Percentiles rank a stretch among this genome's conserved stretches.
Conservation (phyloP, 2,113 vertebrate species). For the Plestiodon gilberti region DNA sequence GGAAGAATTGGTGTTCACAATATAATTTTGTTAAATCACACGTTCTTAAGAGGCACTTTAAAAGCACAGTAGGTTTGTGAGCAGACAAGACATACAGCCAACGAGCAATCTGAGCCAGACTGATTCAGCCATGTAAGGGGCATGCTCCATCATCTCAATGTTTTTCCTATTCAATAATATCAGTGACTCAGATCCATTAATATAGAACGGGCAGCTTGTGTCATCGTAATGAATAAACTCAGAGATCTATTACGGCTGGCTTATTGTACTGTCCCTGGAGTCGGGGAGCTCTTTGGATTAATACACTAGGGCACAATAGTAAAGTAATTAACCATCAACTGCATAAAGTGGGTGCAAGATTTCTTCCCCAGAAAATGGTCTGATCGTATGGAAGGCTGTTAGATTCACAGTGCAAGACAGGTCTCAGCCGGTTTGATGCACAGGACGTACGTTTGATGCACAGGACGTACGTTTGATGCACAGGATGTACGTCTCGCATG, state of each 20-base stretch:
- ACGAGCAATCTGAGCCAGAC: not conserved
- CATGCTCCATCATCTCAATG: conserved; percentile 9
- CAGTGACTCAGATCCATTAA: conserved; percentile 26
- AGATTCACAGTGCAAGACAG: no score
- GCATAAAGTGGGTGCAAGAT: rapidly evolving
- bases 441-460: not conserved
- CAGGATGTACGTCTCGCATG: no score
- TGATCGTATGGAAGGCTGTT: not conserved
- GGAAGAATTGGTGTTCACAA: not conserved
- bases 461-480: no score
- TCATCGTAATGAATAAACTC: not conserved
- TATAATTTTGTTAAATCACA: not conserved
- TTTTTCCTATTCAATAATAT: conserved; percentile 50
- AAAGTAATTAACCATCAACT: not conserved
- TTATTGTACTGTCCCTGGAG: not conserved
- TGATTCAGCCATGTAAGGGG: not conserved
- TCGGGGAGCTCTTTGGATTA: not conserved
- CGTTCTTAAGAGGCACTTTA: not conserved
- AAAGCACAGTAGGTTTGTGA: not conserved
- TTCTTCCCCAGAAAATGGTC: not conserved
- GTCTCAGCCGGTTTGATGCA: not conserved
- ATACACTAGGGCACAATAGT: not conserved
- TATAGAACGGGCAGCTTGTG: conserved; percentile 34
- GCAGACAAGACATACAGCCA: not conserved
- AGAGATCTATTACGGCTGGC: conserved; percentile 20